phyloP scores from a whole-genome alignment of 64 coral and sea anemone genomes.

The Hydrozoanthus tunicans region DNA sequence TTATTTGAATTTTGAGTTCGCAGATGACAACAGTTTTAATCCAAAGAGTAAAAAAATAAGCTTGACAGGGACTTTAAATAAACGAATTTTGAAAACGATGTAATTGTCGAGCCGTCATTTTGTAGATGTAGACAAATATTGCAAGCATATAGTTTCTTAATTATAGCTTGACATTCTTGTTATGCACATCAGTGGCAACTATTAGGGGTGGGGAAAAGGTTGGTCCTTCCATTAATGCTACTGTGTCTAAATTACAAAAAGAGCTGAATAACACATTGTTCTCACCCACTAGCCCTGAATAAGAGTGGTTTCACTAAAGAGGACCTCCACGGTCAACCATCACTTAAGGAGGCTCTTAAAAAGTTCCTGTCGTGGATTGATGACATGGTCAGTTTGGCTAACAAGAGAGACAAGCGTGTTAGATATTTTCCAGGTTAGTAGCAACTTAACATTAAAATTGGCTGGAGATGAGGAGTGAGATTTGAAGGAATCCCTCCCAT shows the following conservation, averaged over 20 bases:
- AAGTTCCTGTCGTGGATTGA: conserved; percentile 81
- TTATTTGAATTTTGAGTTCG: too few species aligned
- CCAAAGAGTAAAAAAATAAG: too few species aligned
- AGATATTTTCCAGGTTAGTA: conserved; percentile 78
- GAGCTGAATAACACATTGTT: not conserved
- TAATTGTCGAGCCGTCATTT: too few species aligned
- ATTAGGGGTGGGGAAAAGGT: too few species aligned
- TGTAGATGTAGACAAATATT: too few species aligned
- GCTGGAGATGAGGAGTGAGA: not conserved
- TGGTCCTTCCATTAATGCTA: not conserved
- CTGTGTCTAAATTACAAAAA: not conserved
- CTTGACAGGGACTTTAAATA: too few species aligned
- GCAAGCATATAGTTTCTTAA: too few species aligned
- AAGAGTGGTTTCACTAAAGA: conserved; percentile 67
- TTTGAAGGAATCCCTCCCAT: not conserved
- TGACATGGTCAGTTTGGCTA: conserved; percentile 69
- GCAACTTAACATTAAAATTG: not conserved
- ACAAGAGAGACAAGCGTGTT: conserved; percentile 46
- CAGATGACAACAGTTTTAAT: too few species aligned
- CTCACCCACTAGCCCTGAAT: conserved; percentile 50
- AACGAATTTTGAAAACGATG: too few species aligned
- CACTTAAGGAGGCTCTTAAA: conserved; percentile 46
- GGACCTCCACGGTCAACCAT: conserved; percentile 39
- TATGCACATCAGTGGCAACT: too few species aligned
- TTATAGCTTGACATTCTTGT: too few species aligned